Evolutionary conservation across 2,888 invertebrate genomes (phyloP).

Genomic region (Nebria salina): DNA sequence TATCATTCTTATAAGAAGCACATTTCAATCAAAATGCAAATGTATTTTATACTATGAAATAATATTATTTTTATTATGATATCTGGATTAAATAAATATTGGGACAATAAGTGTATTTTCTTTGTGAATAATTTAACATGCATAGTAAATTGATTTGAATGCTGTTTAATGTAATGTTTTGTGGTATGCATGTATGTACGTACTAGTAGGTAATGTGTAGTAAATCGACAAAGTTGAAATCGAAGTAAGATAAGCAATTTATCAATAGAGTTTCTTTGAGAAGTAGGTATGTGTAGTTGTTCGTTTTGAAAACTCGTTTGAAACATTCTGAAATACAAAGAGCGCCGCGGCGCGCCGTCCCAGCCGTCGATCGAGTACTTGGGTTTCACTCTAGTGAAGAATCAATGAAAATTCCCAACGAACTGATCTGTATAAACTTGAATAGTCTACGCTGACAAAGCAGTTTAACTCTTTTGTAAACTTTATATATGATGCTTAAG

Average conservation of each 20-base stretch:
- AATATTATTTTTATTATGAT: too few species aligned
- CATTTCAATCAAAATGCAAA: too few species aligned
- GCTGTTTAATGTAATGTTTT: too few species aligned
- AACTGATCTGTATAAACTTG: constrained; percentile 38
- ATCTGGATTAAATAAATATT: too few species aligned
- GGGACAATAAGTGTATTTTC: too few species aligned
- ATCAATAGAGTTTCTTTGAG: neutral
- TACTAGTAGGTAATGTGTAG: too few species aligned
- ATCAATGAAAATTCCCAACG: constrained; percentile 35
- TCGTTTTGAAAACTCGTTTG: neutral
- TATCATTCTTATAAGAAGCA: too few species aligned
- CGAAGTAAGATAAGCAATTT: constrained; percentile 5
- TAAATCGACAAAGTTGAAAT: constrained; percentile 18
- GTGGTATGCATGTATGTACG: too few species aligned
- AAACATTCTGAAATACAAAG: neutral
- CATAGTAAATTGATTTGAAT: too few species aligned
- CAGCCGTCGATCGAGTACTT: neutral
- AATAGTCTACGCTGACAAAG: constrained; percentile 42
- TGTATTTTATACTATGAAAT: too few species aligned
- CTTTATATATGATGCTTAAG: neutral
- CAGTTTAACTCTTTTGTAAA: constrained; percentile 30
- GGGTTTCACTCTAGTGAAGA: constrained; percentile 9
- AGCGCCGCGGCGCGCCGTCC: neutral
- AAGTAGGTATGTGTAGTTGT: neutral
- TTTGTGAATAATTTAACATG: too few species aligned